Evolutionary conservation across 2,888 invertebrate genomes (phyloP).

Genomic region (Hypena proboscidalis): DNA sequence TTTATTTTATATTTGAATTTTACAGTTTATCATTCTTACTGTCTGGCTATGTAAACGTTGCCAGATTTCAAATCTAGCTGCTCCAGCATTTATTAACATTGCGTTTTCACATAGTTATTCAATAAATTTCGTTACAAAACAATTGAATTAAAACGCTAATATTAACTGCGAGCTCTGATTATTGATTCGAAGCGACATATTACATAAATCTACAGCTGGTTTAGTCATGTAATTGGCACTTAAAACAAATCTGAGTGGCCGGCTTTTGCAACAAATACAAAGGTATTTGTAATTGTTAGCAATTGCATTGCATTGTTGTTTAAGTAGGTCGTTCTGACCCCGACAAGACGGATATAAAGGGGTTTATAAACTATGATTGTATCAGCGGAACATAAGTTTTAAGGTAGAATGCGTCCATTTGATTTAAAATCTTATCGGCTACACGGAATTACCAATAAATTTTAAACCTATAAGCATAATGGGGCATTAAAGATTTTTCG

Average conservation of each 20-base stretch:
- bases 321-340: constrained; percentile 37
- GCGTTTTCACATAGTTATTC: too few relatives aligned
- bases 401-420: constrained; percentile 18
- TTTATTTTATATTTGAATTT: too few relatives aligned
- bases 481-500: constrained; percentile 3
- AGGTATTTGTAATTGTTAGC: constrained; percentile 37
- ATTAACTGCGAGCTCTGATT: too few relatives aligned
- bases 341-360: constrained; percentile 34
- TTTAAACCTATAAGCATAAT: constrained; percentile 21
- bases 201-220: constrained; percentile 17
- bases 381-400: constrained; percentile 19
- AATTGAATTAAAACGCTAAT: too few relatives aligned
- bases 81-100: too few relatives aligned
- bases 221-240: constrained; percentile 25
- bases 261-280: constrained; percentile 32
- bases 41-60: too few relatives aligned
- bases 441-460: constrained; percentile 18
- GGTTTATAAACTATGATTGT: constrained; percentile 22
- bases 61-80: too few relatives aligned
- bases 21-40: too few relatives aligned
- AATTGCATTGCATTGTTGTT: constrained; percentile 33
- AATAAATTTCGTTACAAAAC: too few relatives aligned
- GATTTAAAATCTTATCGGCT: constrained; percentile 14
- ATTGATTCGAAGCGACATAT: too few relatives aligned
- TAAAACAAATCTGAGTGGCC: constrained; percentile 23